Percentiles rank a stretch among this genome's conserved stretches.
phyloP scores from a whole-genome alignment of 1,140 invertebrate genomes.

The Parapsyche elsis region DNA sequence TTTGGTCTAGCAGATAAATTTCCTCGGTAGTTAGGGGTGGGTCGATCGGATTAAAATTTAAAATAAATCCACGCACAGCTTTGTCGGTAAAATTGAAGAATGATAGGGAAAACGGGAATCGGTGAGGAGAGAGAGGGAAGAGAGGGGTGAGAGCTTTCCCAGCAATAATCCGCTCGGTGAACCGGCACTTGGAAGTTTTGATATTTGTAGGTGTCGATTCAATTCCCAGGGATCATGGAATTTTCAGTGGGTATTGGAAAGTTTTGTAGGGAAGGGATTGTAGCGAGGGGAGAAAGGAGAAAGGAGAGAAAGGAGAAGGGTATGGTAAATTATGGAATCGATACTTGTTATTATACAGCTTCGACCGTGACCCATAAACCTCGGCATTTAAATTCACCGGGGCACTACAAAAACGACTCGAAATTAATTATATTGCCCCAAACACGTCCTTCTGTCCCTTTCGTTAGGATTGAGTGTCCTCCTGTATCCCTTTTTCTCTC shows the following conservation, averaged over 20 bases:
- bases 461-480: too few relatives aligned
- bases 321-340: neutral
- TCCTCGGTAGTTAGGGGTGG: too few relatives aligned
- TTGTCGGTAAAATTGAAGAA: neutral
- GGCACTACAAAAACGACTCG: too few relatives aligned
- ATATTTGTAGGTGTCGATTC: constrained; percentile 30
- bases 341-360: neutral
- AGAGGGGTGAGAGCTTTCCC: neutral
- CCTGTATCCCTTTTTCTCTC: too few relatives aligned
- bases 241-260: constrained; percentile 19
- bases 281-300: neutral
- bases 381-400: neutral
- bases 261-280: neutral
- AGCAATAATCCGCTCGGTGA: constrained; percentile 20
- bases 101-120: neutral
- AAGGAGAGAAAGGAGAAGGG: neutral
- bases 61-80: neutral
- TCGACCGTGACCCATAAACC: neutral
- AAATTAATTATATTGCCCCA: too few relatives aligned
- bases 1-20: too few relatives aligned
- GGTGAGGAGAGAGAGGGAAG: neutral
- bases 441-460: too few relatives aligned
- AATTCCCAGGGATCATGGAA: constrained; percentile 29
- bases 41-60: too few relatives aligned
- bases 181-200: neutral